Conservation (phyloP, 2,113 vertebrate genomes). For the Pygathrix nemaeus region DNA sequence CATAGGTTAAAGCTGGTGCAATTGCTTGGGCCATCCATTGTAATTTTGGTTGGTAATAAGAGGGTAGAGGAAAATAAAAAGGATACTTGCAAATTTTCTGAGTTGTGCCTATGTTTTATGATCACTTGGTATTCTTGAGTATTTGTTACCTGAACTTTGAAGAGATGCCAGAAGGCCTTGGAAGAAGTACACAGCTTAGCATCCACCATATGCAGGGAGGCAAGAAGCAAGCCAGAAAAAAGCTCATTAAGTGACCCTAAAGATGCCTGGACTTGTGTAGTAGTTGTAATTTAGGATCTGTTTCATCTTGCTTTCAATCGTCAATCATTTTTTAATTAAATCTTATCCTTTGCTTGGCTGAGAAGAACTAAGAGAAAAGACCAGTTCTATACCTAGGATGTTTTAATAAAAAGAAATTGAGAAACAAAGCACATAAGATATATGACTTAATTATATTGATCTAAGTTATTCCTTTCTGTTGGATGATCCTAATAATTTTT, state of each 20-base stretch:
- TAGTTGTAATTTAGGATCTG: not conserved
- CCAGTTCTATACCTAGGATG: not conserved
- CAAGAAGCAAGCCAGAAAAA: not conserved
- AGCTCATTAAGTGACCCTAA: not conserved
- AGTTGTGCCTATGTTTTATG: not conserved
- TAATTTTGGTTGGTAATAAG: not conserved
- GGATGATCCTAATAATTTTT: not conserved
- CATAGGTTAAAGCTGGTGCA: not conserved
- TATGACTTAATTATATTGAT: not conserved
- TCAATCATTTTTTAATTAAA: not conserved
- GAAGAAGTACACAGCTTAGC: not conserved
- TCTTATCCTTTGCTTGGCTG: not conserved
- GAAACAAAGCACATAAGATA: not conserved
- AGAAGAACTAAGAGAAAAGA: not conserved
- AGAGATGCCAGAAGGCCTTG: not conserved
- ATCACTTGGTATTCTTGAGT: not conserved
- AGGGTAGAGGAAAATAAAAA: not conserved
- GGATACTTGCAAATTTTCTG: not conserved
- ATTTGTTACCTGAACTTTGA: not conserved
- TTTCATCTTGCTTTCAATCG: not conserved
- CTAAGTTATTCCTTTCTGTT: not conserved
- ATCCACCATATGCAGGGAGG: fast-evolving
- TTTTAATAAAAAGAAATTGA: not conserved
- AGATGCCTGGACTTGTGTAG: not conserved
- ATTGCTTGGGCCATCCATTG: not conserved